phyloP scores from a whole-genome alignment of 2,797 vertebrate genomes.

The Pogoniulus pusillus region DNA sequence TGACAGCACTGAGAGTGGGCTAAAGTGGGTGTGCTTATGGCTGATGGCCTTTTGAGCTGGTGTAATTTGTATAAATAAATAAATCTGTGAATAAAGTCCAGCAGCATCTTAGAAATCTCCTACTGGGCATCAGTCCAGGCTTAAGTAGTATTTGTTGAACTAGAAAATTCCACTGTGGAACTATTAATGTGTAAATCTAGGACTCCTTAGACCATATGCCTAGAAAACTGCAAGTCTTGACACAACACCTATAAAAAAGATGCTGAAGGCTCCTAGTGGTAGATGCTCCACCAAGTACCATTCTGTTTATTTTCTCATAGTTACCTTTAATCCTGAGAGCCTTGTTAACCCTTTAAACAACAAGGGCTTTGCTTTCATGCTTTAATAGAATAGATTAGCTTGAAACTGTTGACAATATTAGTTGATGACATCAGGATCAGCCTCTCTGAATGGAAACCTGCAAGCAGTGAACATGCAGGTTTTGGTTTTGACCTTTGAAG shows the following conservation, averaged over 20 bases:
- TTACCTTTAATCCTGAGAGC: slow-evolving; percentile 17
- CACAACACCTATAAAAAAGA: background rate
- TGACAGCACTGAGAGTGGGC: background rate
- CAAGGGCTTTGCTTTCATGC: background rate
- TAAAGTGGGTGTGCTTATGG: slow-evolving; percentile 12
- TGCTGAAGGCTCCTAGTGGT: background rate
- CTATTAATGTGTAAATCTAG: background rate
- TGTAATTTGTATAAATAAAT: slow-evolving; percentile 32
- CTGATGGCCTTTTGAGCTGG: slow-evolving; percentile 1
- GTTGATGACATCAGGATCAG: background rate
- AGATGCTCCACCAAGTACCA: background rate
- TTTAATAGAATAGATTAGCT: background rate
- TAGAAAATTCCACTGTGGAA: slow-evolving; percentile 43
- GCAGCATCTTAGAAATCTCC: slow-evolving; percentile 21
- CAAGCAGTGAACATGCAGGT: background rate
- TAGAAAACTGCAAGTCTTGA: background rate
- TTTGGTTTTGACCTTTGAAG: background rate
- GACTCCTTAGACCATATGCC: background rate
- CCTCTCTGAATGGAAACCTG: background rate
- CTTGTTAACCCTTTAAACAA: slow-evolving; percentile 2
- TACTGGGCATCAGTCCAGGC: slow-evolving; percentile 13
- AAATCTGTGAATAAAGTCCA: slow-evolving; percentile 18
- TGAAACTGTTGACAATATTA: background rate
- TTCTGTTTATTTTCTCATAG: slow-evolving; percentile 3
- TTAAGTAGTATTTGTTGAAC: slow-evolving; percentile 16